These are phyloP conservation scores for Acinonyx jubatus DNA, from an alignment of 2,113 vertebrate species.

Conservation along the genomic window DNA sequence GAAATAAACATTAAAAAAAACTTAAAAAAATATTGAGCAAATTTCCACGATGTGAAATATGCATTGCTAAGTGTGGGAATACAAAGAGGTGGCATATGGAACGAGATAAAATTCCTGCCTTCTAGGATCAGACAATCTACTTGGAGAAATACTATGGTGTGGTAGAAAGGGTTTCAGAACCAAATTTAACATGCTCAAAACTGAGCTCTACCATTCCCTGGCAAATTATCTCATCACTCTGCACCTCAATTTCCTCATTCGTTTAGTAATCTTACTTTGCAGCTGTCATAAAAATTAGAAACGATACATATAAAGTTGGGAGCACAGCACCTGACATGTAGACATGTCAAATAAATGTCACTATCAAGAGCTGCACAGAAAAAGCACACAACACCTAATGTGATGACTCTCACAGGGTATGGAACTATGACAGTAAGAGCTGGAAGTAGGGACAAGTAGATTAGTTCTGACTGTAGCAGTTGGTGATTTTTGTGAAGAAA, in stretches of 20 bases:
- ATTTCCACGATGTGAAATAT: not conserved
- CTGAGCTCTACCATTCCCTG: not conserved
- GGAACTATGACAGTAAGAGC: not conserved
- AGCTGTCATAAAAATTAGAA: not conserved
- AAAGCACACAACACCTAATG: not conserved
- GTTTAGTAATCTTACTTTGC: not conserved
- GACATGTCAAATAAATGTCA: not conserved
- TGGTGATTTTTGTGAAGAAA: not conserved
- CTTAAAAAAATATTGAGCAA: not conserved
- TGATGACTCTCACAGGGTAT: not conserved
- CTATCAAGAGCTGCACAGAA: not conserved
- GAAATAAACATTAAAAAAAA: too few species aligned
- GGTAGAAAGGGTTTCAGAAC: not conserved
- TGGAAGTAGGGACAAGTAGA: not conserved
- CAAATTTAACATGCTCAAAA: not conserved
- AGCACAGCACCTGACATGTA: not conserved
- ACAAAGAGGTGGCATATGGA: not conserved
- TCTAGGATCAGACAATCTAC: not conserved
- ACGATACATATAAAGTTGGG: not conserved
- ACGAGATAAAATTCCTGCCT: not conserved
- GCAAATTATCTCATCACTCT: not conserved
- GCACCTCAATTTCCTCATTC: not conserved
- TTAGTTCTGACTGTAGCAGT: not conserved
- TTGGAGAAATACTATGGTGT: not conserved
- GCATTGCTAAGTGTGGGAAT: not conserved